Evolutionary conservation across 2,888 invertebrate genomes (phyloP), one percentile per base, ranked within the genome.

Genomic region (Ichneumoninae sp.): DNA sequence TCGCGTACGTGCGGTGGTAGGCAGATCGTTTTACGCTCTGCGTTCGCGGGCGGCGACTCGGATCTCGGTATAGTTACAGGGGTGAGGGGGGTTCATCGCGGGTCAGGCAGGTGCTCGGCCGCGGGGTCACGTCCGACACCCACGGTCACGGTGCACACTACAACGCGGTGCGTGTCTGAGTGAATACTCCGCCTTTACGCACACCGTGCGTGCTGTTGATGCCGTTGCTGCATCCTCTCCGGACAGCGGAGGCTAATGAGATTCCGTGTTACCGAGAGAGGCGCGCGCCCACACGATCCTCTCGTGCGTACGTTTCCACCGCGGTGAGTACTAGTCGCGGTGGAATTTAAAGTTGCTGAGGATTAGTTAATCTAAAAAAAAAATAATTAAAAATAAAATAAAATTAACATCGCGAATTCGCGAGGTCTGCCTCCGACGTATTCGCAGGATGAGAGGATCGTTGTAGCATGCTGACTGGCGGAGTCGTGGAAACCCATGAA

Each of bases 31-130:
- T 76, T 68, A 74, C 74, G 60, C 44, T 79, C 54, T 44, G 8
- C 26, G 47, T 40, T 62, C 19, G n/a, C 47, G 44, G 40, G 72
- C 72, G 5, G 60, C 62, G 62, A 33, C 74, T 62, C 44, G 44
- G 33, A 47, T 30, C 62, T 47, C 69, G 33, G 88, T 33, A 33
- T 85, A 82, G 86, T 83, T 90, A 87, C 87, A 84, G 86, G 89
- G 86, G 87, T 86, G 86, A 68, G 78, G 44, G 86, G 70, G 78
- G 86, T 88, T 82, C 82, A 80, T 62, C 80, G 78, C 83, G 89
- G 89, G 93, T 93, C 93, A 93, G 91, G 91, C 93, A 93, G 93
- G 93, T 93, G 93, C 90, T 88, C 69, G 82, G 88, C 90, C 76
- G 82, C 82, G 87, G 85, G 92, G 91, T 92, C 91, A 90, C 86